Conservation (phyloP, 2,797 vertebrate genomes). For the Graptemys geographica region DNA sequence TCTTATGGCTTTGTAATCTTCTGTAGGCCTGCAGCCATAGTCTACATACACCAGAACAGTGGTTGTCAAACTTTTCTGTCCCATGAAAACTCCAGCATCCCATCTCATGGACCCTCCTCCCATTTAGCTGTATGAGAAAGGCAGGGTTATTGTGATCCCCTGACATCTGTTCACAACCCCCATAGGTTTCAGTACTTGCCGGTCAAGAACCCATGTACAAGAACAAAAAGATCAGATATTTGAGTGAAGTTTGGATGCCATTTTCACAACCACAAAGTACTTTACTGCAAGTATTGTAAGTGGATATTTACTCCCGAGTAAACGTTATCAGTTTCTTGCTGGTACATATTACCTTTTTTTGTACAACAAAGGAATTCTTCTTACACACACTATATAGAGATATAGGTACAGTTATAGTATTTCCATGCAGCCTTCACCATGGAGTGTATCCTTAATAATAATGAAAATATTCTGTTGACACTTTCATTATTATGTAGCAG, state of each 20-base stretch:
- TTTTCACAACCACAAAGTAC: not conserved
- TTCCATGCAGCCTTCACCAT: not conserved
- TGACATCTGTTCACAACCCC: not conserved
- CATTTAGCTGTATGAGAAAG: not conserved
- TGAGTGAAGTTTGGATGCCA: not conserved
- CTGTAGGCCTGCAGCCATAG: not conserved
- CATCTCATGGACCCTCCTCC: not conserved
- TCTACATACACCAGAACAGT: not conserved
- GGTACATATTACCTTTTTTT: not conserved
- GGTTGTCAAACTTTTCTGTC: not conserved
- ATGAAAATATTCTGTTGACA: conserved; percentile 59
- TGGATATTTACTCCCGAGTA: not conserved
- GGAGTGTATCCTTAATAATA: conserved; percentile 19
- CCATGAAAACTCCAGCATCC: not conserved
- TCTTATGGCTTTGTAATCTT: not conserved
- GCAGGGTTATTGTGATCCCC: not conserved
- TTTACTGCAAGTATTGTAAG: not conserved
- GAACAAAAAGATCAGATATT: not conserved
- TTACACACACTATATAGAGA: too few relatives aligned
- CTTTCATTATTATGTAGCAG: conserved; percentile 51
- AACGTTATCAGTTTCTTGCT: not conserved
- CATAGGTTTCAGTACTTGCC: not conserved
- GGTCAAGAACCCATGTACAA: not conserved
- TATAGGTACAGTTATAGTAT: not conserved
- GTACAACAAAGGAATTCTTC: not conserved